Conservation (phyloP, 2,888 invertebrate genomes). For the Morpho deidamia region DNA sequence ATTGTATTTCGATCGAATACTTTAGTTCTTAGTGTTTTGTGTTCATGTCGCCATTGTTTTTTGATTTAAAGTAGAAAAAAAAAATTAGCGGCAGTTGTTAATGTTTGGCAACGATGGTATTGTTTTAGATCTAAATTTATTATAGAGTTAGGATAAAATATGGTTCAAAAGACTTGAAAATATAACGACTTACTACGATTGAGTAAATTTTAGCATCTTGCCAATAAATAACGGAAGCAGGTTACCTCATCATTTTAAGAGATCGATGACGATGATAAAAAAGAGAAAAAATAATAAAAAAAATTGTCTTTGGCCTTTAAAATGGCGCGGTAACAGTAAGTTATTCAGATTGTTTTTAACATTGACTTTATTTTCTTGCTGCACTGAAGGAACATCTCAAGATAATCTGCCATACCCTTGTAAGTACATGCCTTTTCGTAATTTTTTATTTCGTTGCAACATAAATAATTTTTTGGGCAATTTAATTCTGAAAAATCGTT, state of each 20-base stretch:
- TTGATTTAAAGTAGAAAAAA: constrained; percentile 10
- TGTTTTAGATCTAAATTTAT: constrained; percentile 1
- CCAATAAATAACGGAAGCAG: constrained; percentile 44
- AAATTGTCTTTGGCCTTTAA: constrained; percentile 18
- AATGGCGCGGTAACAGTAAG: constrained; percentile 5
- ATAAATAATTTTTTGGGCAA: not conserved
- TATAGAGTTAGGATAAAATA: not conserved
- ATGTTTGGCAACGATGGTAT: not conserved
- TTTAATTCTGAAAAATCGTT: not conserved
- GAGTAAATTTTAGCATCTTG: constrained; percentile 59
- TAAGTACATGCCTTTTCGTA: constrained; percentile 62
- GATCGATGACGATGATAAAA: constrained; percentile 19
- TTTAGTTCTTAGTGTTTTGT: constrained; percentile 5
- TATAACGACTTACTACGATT: constrained; percentile 36
- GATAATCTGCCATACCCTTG: constrained; percentile 81
- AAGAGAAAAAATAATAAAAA: constrained; percentile 25
- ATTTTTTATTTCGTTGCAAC: constrained; percentile 6
- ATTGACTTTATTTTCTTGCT: constrained; percentile 43
- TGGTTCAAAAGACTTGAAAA: constrained; percentile 22
- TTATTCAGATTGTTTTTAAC: constrained; percentile 28
- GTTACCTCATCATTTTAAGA: constrained; percentile 23
- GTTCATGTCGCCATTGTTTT: constrained; percentile 11
- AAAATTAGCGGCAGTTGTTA: not conserved
- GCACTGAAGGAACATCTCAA: constrained; percentile 79
- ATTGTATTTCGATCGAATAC: constrained; percentile 7